A percentile compares a stretch with the other conserved stretches of the same genome.
Conservation (phyloP, 2,888 invertebrate genomes). For the Stegana nigrithorax region DNA sequence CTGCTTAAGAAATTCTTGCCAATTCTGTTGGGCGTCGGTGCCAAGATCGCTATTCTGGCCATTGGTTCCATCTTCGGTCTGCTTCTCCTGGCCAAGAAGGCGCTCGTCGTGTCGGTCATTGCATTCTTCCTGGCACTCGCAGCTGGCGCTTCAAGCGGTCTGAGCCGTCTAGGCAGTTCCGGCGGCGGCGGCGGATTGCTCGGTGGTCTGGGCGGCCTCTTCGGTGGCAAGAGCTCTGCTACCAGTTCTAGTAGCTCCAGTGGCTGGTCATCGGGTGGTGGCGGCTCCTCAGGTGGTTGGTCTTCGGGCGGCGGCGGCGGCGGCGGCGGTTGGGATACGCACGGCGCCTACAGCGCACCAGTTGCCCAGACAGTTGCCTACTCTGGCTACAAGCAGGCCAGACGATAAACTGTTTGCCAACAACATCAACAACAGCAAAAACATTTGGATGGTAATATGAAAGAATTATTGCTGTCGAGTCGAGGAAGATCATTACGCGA, state of each 20-base stretch:
- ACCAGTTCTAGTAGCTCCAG: constrained; percentile 45
- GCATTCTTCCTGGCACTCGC: constrained; percentile 74
- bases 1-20: constrained; percentile 72
- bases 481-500: constrained; percentile 43
- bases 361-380: constrained; percentile 71
- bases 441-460: too few species aligned
- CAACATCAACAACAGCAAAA: background rate
- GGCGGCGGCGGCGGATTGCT: constrained; percentile 57
- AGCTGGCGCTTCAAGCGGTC: constrained; percentile 65
- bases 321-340: constrained; percentile 66
- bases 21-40: constrained; percentile 72
- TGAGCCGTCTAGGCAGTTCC: constrained; percentile 58
- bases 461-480: too few species aligned
- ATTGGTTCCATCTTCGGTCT: constrained; percentile 72
- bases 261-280: constrained; percentile 62
- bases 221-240: constrained; percentile 63
- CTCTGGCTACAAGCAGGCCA: constrained; percentile 69
- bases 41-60: constrained; percentile 72
- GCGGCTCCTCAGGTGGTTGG: constrained; percentile 48
- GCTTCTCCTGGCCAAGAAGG: constrained; percentile 75
- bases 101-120: constrained; percentile 72
- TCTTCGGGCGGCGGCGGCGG: constrained; percentile 59
- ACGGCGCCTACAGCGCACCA: constrained; percentile 71
- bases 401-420: constrained; percentile 58
- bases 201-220: constrained; percentile 61